Percentiles rank a stretch among this genome's conserved stretches.
Conservation (phyloP, 1,140 invertebrate genomes). For the Wasmannia auropunctata region DNA sequence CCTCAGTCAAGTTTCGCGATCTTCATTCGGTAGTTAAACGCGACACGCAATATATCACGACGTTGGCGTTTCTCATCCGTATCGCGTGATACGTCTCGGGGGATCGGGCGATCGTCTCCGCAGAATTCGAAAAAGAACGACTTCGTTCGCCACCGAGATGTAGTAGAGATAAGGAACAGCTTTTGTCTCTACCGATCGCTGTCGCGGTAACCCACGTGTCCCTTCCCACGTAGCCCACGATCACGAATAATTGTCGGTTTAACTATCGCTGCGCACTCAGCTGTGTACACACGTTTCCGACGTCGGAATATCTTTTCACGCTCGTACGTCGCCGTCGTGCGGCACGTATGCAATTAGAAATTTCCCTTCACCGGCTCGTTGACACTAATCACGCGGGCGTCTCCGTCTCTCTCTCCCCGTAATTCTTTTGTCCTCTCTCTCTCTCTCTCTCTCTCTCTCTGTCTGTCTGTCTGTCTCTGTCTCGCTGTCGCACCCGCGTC, state of each 20-base stretch:
- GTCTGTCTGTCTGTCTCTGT: not conserved
- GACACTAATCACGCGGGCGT: constrained; percentile 68
- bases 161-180: constrained; percentile 25
- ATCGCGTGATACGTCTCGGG: constrained; percentile 43
- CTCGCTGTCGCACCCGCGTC: constrained; percentile 46
- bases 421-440: not conserved
- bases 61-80: constrained; percentile 5
- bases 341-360: constrained; percentile 71
- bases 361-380: constrained; percentile 73
- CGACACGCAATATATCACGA: constrained; percentile 29
- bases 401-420: constrained; percentile 11
- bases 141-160: constrained; percentile 25
- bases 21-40: constrained; percentile 34
- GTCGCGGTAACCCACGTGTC: constrained; percentile 54
- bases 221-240: constrained; percentile 52
- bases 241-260: constrained; percentile 57
- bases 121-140: constrained; percentile 30
- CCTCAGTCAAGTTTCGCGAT: not conserved
- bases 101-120: not conserved
- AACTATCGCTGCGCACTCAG: constrained; percentile 53
- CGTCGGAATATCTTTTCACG: constrained; percentile 56
- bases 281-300: constrained; percentile 40
- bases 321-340: constrained; percentile 50
- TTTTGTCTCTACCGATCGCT: constrained; percentile 49
- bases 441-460: not conserved